Evolutionary conservation across 64 coral and sea anemone genomes (phyloP).

Genomic region (Porites australiensis): DNA sequence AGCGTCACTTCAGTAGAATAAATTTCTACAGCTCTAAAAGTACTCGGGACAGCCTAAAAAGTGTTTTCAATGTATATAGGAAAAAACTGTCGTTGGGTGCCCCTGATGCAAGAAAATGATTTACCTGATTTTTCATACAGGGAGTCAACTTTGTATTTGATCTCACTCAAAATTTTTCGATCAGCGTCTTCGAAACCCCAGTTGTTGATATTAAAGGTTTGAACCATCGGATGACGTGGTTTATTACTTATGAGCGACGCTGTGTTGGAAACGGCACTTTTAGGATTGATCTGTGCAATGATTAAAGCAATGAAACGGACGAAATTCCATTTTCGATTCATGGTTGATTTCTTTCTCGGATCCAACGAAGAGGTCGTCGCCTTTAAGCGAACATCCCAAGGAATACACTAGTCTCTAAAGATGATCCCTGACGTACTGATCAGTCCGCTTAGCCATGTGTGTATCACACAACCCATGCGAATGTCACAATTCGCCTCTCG

Average conservation of each 20-base stretch:
- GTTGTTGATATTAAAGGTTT: conserved; percentile 39
- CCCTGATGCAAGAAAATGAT: too few relatives aligned
- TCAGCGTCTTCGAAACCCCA: neutral
- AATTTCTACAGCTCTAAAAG: too few relatives aligned
- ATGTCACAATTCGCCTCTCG: too few relatives aligned
- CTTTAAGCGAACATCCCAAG: neutral
- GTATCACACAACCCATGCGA: too few relatives aligned
- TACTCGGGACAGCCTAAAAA: too few relatives aligned
- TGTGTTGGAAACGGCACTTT: neutral
- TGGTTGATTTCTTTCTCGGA: neutral
- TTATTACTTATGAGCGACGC: neutral
- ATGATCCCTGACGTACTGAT: too few relatives aligned
- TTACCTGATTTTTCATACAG: neutral
- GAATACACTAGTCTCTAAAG: too few relatives aligned
- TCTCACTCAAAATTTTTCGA: neutral
- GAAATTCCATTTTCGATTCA: neutral
- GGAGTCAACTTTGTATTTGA: conserved; percentile 11
- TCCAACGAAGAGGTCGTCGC: neutral
- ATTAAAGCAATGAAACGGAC: neutral
- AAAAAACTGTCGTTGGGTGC: too few relatives aligned
- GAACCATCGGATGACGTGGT: neutral
- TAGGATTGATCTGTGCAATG: neutral
- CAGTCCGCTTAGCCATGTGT: too few relatives aligned
- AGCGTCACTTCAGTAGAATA: too few relatives aligned
- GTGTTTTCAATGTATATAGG: too few relatives aligned